Conservation (phyloP, 2,888 invertebrate species). For the Leptinotarsa haldemani region DNA sequence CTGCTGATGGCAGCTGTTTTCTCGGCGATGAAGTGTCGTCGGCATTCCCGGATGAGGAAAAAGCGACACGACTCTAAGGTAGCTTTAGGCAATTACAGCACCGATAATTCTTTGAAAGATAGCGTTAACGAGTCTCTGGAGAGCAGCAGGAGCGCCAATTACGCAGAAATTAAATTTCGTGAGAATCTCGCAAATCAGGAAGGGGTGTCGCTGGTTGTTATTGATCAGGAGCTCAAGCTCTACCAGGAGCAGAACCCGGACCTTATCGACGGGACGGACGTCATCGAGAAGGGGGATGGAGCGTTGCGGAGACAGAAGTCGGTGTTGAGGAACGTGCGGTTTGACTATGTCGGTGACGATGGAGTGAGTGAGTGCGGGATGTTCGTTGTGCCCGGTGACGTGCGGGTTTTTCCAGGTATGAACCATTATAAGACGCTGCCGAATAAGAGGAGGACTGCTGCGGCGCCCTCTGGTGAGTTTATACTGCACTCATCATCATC, state of each 20-base stretch:
- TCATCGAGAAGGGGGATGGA: conserved; percentile 60
- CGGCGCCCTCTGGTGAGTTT: conserved; percentile 63
- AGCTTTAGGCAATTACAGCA: conserved; percentile 64
- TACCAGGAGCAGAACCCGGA: conserved; percentile 81
- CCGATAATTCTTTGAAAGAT: conserved; percentile 59
- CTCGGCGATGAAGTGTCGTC: conserved; percentile 68
- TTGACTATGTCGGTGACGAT: conserved; percentile 28
- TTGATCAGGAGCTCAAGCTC: conserved; percentile 59
- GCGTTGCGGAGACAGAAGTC: conserved; percentile 39
- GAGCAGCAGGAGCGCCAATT: conserved; percentile 54
- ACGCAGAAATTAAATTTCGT: conserved; percentile 50
- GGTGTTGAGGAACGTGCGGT: conserved; percentile 36
- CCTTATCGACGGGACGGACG: conserved; percentile 82
- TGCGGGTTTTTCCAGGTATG: conserved; percentile 50
- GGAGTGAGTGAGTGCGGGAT: conserved; percentile 65
- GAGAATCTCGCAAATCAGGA: conserved; percentile 19
- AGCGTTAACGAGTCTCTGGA: conserved; percentile 58
- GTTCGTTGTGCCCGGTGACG: conserved; percentile 63
- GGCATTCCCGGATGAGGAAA: conserved; percentile 65
- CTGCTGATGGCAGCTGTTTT: conserved; percentile 76
- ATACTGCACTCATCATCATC: neutral
- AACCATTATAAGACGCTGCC: conserved; percentile 81
- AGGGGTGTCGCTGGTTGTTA: conserved; percentile 16
- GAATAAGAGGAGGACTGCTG: conserved; percentile 68
- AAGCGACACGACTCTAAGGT: conserved; percentile 68